Percentiles rank a stretch among this genome's conserved stretches.
Evolutionary conservation across 2,113 vertebrate genomes (phyloP).

Genomic region (Halcyon senegalensis): DNA sequence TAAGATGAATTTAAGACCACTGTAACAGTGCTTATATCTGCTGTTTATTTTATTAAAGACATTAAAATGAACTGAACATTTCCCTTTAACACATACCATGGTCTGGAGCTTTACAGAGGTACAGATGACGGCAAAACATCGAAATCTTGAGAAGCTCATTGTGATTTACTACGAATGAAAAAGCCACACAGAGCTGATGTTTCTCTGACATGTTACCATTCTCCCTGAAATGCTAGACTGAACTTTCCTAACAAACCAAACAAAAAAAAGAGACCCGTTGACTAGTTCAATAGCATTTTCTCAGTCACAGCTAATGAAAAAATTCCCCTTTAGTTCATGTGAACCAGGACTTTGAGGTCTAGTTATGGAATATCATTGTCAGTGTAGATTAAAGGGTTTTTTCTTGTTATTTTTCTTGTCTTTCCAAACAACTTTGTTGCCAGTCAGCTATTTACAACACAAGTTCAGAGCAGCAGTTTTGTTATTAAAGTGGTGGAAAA

Average conservation of each 20-base stretch:
- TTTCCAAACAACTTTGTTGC: neutral
- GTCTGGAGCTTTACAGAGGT: neutral
- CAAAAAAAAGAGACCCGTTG: neutral
- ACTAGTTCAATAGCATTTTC: neutral
- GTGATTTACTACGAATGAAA: neutral
- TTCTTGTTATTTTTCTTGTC: neutral
- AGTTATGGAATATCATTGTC: neutral
- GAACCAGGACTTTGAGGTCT: neutral
- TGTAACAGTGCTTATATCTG: neutral
- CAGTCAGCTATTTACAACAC: neutral
- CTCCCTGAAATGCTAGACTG: neutral
- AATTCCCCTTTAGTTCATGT: neutral
- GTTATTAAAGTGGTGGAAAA: neutral
- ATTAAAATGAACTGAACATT: neutral
- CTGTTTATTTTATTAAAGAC: neutral
- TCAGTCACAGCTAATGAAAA: neutral
- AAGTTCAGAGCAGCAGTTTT: neutral
- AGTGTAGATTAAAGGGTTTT: neutral
- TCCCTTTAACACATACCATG: neutral
- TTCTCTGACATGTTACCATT: neutral
- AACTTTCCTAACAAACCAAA: neutral
- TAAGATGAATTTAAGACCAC: neutral
- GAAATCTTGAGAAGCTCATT: neutral
- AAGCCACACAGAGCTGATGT: neutral
- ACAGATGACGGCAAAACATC: neutral